Evolutionary conservation across 1,140 invertebrate species (phyloP).

Genomic region (Drosophila asahinai): DNA sequence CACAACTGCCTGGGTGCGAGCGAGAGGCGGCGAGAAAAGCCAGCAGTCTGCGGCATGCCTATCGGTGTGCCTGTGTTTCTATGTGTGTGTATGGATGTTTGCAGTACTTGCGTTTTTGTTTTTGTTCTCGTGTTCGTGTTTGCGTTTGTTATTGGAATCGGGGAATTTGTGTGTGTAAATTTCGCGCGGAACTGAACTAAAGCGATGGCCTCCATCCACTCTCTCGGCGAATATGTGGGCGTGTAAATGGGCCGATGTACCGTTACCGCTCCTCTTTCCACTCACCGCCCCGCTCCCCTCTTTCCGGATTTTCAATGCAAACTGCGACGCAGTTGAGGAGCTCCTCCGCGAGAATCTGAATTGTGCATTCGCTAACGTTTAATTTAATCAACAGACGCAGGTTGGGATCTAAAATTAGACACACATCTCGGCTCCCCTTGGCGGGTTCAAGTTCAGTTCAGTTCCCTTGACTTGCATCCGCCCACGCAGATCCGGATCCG

Average conservation of each 20-base stretch:
- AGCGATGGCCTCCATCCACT: conserved; percentile 54
- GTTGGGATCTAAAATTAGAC: conserved; percentile 65
- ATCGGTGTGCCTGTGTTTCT: conserved; percentile 33
- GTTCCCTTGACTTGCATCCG: conserved; percentile 64
- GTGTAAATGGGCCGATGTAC: conserved; percentile 63
- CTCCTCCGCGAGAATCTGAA: conserved; percentile 18
- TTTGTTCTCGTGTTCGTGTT: conserved; percentile 53
- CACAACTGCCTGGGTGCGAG: conserved; percentile 14
- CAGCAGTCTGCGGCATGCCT: conserved; percentile 65
- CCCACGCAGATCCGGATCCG: conserved; percentile 48
- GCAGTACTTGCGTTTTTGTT: conserved; percentile 65
- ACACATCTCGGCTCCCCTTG: conserved; percentile 51
- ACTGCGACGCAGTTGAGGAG: conserved; percentile 57
- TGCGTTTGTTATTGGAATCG: conserved; percentile 76
- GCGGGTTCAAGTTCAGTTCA: conserved; percentile 70
- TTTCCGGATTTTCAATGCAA: conserved; percentile 36
- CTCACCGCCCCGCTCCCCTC: neutral
- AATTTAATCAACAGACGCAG: conserved; percentile 62
- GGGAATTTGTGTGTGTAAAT: conserved; percentile 67
- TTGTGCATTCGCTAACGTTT: conserved; percentile 36
- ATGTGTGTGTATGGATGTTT: conserved; percentile 49
- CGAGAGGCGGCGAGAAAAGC: conserved; percentile 21
- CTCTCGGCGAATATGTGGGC: conserved; percentile 48
- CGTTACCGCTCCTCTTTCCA: conserved; percentile 40
- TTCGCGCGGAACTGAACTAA: conserved; percentile 70